Percentiles rank a stretch among this genome's conserved stretches.
These are phyloP conservation scores for Nipponacmea schrenckii DNA, from an alignment of 2,888 invertebrate genomes.

Conservation along the genomic window DNA sequence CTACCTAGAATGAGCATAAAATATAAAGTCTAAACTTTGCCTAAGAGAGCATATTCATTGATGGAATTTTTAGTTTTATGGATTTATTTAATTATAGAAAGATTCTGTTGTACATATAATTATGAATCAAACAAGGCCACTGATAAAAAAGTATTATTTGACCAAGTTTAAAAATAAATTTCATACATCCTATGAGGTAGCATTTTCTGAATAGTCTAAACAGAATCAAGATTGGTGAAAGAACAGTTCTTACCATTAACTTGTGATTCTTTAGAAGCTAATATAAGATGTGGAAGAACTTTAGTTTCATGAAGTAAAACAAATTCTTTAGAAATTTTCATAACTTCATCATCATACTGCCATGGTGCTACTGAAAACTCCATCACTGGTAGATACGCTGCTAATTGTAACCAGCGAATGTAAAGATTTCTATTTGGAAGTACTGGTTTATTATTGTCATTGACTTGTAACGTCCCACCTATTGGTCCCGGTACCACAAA, in stretches of 20 bases:
- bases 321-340: slow-evolving; percentile 42
- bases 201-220: too few species aligned
- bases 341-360: slow-evolving; percentile 79
- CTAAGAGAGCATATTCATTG: too few species aligned
- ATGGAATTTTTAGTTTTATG: neutral
- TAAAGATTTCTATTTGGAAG: slow-evolving; percentile 70
- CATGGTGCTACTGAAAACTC: slow-evolving; percentile 90
- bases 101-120: too few species aligned
- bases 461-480: slow-evolving; percentile 77
- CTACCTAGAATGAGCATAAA: too few species aligned
- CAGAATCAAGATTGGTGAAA: too few species aligned
- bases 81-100: slow-evolving; percentile 79
- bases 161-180: too few species aligned
- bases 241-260: slow-evolving; percentile 30
- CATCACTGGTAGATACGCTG: slow-evolving; percentile 90
- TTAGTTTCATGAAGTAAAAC: slow-evolving; percentile 40
- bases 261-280: slow-evolving; percentile 49
- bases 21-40: too few species aligned
- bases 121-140: too few species aligned
- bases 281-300: slow-evolving; percentile 39
- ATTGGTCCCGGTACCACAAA: slow-evolving; percentile 94
- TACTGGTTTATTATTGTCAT: slow-evolving; percentile 16
- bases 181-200: too few species aligned
- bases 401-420: slow-evolving; percentile 85
- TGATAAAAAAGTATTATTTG: too few species aligned